Base-by-base conservation (phyloP, 2,888 invertebrate species). In the Oegoconia quadripuncta region DNA sequence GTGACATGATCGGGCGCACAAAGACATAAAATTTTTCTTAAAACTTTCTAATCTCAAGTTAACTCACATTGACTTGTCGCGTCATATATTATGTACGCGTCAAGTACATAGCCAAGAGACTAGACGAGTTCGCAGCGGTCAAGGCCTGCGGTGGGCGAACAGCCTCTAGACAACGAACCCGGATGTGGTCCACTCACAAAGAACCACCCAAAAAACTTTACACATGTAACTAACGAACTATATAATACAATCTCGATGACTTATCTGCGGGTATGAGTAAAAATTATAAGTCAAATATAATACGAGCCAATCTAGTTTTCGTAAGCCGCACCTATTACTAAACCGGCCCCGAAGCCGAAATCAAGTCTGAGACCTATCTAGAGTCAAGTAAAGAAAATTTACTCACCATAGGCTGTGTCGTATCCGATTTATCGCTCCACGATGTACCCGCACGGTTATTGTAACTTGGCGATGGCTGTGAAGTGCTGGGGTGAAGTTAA, bases 71-170 rank as follows among this genome's bases (percentile, higher is more conserved):
- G 27, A 13, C 3, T 9, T 7, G 14, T 13, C 13, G 14, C 11
- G 11, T 8, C 27, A 27, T 27, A 13, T 13, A 12, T 13, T 20
- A 20, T 18, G 22, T 13, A 17, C 20, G 32, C 14, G 7, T 20
- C 6, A n/a, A 6, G 27, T 8, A 27, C 14, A 22, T 22, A 22
- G 2, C 9, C 6, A 9, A n/a, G 9, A 27, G 57, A 50, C 41
- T 37, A 42, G 64, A 48, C 47, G 65, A 65, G 78, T 74, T 76
- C 75, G 70, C 51, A 37, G 63, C 81, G 86, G 86, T 84, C 86
- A 84, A 86, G 86, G 86, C 66, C 78, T 74, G 58, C 52, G 59
- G 82, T 80, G 76, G 83, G 83, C 79, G 74, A 64, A 56, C 54
- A 46, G 48, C 42, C 50, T 44, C 60, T 64, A 71, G 66, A 55